Evolutionary conservation across 1,140 invertebrate species (phyloP).

Genomic region (Saccostrea glomerata): DNA sequence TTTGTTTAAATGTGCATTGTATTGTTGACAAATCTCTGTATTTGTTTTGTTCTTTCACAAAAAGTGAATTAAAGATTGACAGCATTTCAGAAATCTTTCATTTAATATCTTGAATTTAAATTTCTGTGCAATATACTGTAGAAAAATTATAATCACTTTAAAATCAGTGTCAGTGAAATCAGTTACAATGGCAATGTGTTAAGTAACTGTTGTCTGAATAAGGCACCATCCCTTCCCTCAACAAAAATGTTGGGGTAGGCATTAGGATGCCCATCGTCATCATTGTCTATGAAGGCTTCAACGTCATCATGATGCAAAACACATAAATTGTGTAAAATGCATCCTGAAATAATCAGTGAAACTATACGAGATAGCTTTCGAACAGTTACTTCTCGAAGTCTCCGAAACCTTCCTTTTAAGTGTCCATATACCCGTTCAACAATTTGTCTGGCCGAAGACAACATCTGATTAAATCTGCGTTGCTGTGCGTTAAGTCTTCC

Average conservation of each 20-base stretch:
- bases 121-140: background rate
- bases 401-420: constrained; percentile 53
- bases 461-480: constrained; percentile 41
- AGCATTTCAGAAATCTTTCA: background rate
- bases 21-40: background rate
- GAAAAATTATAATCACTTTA: background rate
- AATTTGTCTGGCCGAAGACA: constrained; percentile 30
- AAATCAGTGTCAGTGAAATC: background rate
- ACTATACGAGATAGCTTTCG: constrained; percentile 2
- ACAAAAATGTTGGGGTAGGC: constrained; percentile 46
- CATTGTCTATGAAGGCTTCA: constrained; percentile 43
- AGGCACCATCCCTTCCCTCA: constrained; percentile 44
- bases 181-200: background rate
- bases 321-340: constrained; percentile 49
- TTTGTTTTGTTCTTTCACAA: background rate
- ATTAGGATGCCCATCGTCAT: constrained; percentile 45
- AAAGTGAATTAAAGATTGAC: background rate
- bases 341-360: background rate
- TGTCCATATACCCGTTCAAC: constrained; percentile 53
- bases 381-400: constrained; percentile 37
- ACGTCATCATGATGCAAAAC: constrained; percentile 46
- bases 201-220: constrained; percentile 33
- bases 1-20: background rate
- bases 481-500: constrained; percentile 49
- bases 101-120: background rate